Evolutionary conservation across 2,888 invertebrate genomes (phyloP).

Genomic region (Quadroppia sp.): DNA sequence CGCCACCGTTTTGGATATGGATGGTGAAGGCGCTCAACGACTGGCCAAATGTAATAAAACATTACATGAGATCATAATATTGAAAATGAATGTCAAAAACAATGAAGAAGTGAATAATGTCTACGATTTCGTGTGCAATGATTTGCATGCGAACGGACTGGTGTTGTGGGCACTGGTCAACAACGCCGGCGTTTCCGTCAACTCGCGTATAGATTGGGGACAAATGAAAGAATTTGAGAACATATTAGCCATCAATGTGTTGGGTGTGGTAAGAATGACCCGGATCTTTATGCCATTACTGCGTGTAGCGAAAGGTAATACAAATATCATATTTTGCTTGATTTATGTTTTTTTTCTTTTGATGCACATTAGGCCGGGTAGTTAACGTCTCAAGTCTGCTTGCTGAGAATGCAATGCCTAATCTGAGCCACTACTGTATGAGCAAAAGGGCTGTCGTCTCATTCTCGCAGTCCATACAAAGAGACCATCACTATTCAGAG

Average conservation of each 20-base stretch:
- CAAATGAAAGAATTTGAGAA: slow-evolving; percentile 53
- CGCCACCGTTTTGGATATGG: slow-evolving; percentile 38
- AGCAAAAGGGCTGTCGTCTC: slow-evolving; percentile 51
- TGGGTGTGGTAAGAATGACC: slow-evolving; percentile 51
- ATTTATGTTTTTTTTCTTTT: background rate
- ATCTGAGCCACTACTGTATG: slow-evolving; percentile 49
- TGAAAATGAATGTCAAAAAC: slow-evolving; percentile 52
- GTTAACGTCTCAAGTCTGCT: slow-evolving; percentile 51
- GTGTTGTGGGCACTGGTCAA: slow-evolving; percentile 57
- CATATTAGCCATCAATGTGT: slow-evolving; percentile 50
- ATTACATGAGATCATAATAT: slow-evolving; percentile 48
- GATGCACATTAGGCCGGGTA: slow-evolving; percentile 47
- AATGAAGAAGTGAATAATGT: slow-evolving; percentile 49
- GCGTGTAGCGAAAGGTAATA: slow-evolving; percentile 48
- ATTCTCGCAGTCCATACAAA: slow-evolving; percentile 51
- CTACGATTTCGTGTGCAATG: slow-evolving; percentile 34
- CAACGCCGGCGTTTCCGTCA: slow-evolving; percentile 56
- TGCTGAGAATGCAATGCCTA: background rate
- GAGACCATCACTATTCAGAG: slow-evolving; percentile 51
- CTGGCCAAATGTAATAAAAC: background rate
- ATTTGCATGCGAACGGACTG: slow-evolving; percentile 44
- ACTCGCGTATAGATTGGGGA: slow-evolving; percentile 56
- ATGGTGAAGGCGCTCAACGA: slow-evolving; percentile 36
- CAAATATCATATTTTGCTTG: background rate
- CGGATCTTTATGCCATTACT: slow-evolving; percentile 51